A percentile compares a stretch with the other conserved stretches of the same genome.
These are phyloP conservation scores for Danio tinwini DNA, from an alignment of 2,797 vertebrate species.

Conservation along the genomic window DNA sequence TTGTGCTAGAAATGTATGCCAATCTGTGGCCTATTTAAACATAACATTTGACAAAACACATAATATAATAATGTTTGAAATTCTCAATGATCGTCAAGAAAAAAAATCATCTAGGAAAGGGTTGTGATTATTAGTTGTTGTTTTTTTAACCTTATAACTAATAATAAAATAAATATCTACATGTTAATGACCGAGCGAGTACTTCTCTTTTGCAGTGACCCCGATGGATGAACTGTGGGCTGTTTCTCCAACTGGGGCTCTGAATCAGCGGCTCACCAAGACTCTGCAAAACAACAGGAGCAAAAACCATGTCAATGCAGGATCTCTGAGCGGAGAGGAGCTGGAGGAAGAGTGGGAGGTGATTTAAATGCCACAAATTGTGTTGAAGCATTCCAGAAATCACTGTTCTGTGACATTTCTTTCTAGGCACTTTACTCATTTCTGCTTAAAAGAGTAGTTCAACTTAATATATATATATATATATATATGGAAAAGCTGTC, in stretches of 20 bases:
- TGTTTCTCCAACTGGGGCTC: conserved; percentile 80
- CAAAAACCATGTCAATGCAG: conserved; percentile 68
- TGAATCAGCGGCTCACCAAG: conserved; percentile 91
- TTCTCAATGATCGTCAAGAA: too few relatives aligned
- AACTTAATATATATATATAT: conserved; percentile 45
- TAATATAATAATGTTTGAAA: too few relatives aligned
- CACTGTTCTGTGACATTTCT: conserved; percentile 54
- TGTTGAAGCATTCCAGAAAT: conserved; percentile 27
- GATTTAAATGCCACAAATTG: conserved; percentile 77
- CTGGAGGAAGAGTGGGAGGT: conserved; percentile 97
- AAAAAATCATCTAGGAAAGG: too few relatives aligned
- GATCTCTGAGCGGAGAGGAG: conserved; percentile 80
- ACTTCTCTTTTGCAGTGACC: conserved; percentile 80
- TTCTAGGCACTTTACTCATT: conserved; percentile 68
- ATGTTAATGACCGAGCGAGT: not conserved
- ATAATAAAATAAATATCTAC: not conserved
- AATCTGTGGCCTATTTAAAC: too few relatives aligned
- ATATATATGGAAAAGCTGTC: conserved; percentile 14
- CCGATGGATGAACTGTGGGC: conserved; percentile 92
- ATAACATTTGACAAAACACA: too few relatives aligned
- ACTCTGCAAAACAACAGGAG: conserved; percentile 81
- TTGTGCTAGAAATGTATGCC: too few relatives aligned
- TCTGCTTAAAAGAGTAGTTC: conserved; percentile 49
- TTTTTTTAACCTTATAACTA: too few relatives aligned
- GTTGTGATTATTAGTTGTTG: too few relatives aligned